Conservation (phyloP, 1,140 invertebrate genomes). For the Polypedilum pembai region DNA sequence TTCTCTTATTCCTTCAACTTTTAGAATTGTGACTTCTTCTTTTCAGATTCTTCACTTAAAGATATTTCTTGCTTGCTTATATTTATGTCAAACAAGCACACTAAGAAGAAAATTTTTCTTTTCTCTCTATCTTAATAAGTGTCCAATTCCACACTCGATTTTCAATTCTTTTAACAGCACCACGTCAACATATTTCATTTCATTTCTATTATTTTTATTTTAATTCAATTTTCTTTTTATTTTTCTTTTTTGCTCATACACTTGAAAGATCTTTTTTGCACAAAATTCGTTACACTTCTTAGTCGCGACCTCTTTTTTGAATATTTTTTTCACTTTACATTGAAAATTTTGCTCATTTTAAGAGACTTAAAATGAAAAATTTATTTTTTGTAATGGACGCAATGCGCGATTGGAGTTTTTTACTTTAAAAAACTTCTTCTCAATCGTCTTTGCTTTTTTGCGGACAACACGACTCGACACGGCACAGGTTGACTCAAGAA, state of each 20-base stretch:
- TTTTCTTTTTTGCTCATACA: neutral
- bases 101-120: too few species aligned
- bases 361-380: neutral
- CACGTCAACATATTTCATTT: constrained; percentile 9
- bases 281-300: constrained; percentile 4
- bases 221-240: neutral
- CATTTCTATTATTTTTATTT: neutral
- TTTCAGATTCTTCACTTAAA: neutral
- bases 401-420: too few species aligned
- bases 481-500: constrained; percentile 26
- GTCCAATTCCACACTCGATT: neutral
- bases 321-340: constrained; percentile 7
- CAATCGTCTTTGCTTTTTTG: constrained; percentile 18
- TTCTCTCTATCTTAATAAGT: too few species aligned
- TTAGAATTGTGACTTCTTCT: neutral
- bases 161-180: neutral
- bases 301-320: neutral
- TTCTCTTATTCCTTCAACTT: neutral
- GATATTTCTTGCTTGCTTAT: too few species aligned
- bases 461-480: constrained; percentile 8
- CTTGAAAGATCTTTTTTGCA: neutral
- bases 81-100: too few species aligned
- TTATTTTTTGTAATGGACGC: too few species aligned
- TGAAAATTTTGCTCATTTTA: constrained; percentile 7
- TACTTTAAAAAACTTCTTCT: neutral